These are phyloP conservation scores for Acheta domesticus DNA, from an alignment of 2,888 invertebrate species.

Conservation along the genomic window DNA sequence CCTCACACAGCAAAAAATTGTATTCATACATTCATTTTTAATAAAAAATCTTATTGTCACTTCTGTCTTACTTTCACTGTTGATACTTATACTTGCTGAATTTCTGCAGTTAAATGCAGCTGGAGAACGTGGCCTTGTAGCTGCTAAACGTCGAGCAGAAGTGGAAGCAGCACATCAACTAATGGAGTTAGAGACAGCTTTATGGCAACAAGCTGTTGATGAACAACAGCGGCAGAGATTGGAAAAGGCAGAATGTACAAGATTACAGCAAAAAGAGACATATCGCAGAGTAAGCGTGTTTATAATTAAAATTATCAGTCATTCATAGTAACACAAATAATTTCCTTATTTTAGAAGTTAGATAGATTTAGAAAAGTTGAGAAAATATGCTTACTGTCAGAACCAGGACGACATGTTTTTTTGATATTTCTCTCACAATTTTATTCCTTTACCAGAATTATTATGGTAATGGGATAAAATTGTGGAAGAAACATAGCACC, in stretches of 20 bases:
- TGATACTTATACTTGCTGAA: not conserved
- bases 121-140: slow-evolving; percentile 36
- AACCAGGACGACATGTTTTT: too few relatives aligned
- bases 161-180: slow-evolving; percentile 38
- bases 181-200: slow-evolving; percentile 37
- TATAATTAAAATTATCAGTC: not conserved
- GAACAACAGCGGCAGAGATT: slow-evolving; percentile 37
- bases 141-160: slow-evolving; percentile 36
- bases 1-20: too few relatives aligned
- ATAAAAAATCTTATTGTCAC: not conserved
- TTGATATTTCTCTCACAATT: too few relatives aligned
- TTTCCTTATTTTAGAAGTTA: not conserved
- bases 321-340: not conserved
- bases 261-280: slow-evolving; percentile 35
- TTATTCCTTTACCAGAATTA: too few relatives aligned
- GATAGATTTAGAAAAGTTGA: too few relatives aligned
- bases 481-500: too few relatives aligned
- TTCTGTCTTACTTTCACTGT: not conserved
- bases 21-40: too few relatives aligned
- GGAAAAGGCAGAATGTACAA: slow-evolving; percentile 37
- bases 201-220: slow-evolving; percentile 38
- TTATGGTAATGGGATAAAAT: too few relatives aligned
- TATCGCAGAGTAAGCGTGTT: slow-evolving; percentile 38
- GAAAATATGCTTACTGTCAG: too few relatives aligned
- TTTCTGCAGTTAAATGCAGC: slow-evolving; percentile 36